Percentiles rank a stretch among this genome's conserved stretches.
phyloP scores from a whole-genome alignment of 2,888 invertebrate species.

The Galeopsomyia nigrocyanea region DNA sequence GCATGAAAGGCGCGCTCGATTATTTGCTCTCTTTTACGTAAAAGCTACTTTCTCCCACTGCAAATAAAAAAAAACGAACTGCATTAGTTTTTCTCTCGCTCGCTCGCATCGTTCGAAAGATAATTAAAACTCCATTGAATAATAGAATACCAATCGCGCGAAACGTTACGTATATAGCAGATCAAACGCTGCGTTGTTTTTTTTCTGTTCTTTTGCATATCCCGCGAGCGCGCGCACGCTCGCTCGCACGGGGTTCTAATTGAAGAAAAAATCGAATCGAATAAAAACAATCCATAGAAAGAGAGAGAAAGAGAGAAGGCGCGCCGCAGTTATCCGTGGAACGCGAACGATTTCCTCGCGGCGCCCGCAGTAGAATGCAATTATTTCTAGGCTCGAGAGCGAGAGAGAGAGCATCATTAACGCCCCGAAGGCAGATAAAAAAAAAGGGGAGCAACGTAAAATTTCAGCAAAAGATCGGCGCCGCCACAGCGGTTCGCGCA shows the following conservation, averaged over 20 bases:
- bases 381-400: conserved; percentile 16
- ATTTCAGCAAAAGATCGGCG: conserved; percentile 8
- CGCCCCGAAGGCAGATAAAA: background rate
- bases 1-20: background rate
- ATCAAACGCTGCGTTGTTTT: no score
- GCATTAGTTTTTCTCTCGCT: no score
- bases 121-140: no score
- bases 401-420: conserved; percentile 13
- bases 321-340: conserved; percentile 11
- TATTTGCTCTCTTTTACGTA: no score
- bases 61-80: no score
- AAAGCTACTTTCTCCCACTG: no score
- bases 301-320: background rate
- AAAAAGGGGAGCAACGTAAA: conserved; percentile 9
- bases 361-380: conserved; percentile 25
- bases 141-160: no score
- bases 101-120: no score
- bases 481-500: background rate
- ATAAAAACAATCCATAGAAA: conserved; percentile 10
- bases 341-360: conserved; percentile 22
- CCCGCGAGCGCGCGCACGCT: no score
- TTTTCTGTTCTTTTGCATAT: background rate
- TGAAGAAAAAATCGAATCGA: conserved; percentile 1
- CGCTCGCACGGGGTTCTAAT: background rate
- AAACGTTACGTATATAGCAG: no score